phyloP scores from a whole-genome alignment of 2,888 invertebrate species.

The Scaptomyza tumidula region DNA sequence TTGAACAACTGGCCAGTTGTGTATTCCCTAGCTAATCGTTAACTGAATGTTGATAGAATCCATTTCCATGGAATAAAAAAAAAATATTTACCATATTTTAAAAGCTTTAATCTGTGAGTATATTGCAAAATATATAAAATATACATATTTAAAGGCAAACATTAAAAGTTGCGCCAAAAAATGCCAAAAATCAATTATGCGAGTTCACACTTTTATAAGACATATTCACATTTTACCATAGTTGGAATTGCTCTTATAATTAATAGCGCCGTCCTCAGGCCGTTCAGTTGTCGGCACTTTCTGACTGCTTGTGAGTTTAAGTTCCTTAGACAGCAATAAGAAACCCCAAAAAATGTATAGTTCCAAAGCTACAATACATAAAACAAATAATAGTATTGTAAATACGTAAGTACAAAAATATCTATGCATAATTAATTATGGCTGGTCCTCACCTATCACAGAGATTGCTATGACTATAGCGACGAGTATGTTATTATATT shows the following conservation, averaged over 20 bases:
- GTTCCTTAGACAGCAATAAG: conserved; percentile 69
- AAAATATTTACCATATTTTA: too few species aligned
- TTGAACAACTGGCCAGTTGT: too few species aligned
- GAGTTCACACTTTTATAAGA: neutral
- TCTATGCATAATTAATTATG: neutral
- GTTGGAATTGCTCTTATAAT: too few species aligned
- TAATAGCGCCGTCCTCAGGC: neutral
- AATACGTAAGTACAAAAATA: too few species aligned
- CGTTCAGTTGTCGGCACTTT: conserved; percentile 48
- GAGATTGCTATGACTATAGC: too few species aligned
- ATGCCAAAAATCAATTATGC: conserved; percentile 18
- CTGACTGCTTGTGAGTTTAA: conserved; percentile 63
- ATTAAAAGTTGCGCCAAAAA: conserved; percentile 22
- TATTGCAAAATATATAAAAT: neutral
- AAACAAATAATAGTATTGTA: neutral
- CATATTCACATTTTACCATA: too few species aligned
- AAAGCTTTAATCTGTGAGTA: conserved; percentile 15
- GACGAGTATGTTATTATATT: too few species aligned
- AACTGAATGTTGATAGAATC: too few species aligned
- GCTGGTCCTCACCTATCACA: conserved; percentile 68
- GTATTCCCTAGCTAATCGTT: too few species aligned
- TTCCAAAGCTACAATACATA: conserved; percentile 54
- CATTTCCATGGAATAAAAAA: too few species aligned
- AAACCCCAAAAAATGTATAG: conserved; percentile 68
- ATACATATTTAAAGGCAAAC: conserved; percentile 19